Percentiles rank a stretch among this genome's conserved stretches.
These are phyloP conservation scores for Ellobium chinense DNA, from an alignment of 2,888 invertebrate species.

Conservation along the genomic window DNA sequence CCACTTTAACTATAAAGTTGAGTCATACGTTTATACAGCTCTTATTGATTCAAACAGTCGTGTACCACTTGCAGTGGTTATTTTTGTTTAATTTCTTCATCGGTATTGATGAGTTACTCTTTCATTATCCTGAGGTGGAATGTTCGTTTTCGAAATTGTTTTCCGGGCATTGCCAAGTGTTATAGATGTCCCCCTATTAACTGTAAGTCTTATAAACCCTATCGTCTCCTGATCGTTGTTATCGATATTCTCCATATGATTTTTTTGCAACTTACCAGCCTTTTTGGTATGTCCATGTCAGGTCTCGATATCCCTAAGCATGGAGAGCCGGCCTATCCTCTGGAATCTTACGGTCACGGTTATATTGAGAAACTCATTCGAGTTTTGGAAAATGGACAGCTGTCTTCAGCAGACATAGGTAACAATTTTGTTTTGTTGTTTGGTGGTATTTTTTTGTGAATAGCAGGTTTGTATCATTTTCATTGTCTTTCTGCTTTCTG, in stretches of 20 bases:
- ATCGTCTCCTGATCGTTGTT: neutral
- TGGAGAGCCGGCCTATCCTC: constrained; percentile 79
- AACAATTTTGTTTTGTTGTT: neutral
- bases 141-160: no score
- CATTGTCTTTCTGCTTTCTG: no score
- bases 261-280: neutral
- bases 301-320: constrained; percentile 79
- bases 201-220: neutral
- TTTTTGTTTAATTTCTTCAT: no score
- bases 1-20: no score
- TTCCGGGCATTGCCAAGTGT: no score
- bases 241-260: neutral
- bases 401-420: constrained; percentile 4
- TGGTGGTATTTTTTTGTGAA: no score
- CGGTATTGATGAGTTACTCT: no score
- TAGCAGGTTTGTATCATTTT: no score
- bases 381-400: constrained; percentile 48
- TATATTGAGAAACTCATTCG: constrained; percentile 46
- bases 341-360: constrained; percentile 66
- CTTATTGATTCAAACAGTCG: no score
- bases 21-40: no score
- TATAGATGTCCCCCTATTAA: neutral
- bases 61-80: no score
- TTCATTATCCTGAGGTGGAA: no score
- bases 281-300: constrained; percentile 55